Conservation (phyloP, 2,797 vertebrate genomes). For the Percopsis omiscomaycus region DNA sequence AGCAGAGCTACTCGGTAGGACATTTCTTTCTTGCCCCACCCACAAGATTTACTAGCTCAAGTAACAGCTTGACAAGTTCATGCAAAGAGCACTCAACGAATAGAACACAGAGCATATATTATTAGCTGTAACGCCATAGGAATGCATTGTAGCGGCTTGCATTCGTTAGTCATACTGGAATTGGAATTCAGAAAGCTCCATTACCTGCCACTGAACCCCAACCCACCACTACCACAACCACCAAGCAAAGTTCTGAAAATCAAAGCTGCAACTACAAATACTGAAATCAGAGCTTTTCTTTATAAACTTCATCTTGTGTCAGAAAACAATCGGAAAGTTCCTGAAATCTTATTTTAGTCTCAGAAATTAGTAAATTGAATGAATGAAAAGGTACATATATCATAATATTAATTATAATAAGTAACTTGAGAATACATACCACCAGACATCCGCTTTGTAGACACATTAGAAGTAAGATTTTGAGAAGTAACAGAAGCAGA, state of each 20-base stretch:
- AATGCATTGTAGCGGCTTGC: slow-evolving; percentile 64
- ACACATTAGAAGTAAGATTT: too few relatives aligned
- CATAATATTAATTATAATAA: too few relatives aligned
- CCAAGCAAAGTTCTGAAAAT: background rate
- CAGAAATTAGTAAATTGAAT: too few relatives aligned
- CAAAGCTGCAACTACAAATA: background rate
- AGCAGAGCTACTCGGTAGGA: slow-evolving; percentile 53
- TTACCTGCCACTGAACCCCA: background rate
- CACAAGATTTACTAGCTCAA: slow-evolving; percentile 57
- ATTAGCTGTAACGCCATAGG: slow-evolving; percentile 66
- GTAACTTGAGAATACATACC: too few relatives aligned
- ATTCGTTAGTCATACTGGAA: slow-evolving; percentile 53
- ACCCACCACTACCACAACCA: background rate
- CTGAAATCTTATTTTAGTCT: too few relatives aligned
- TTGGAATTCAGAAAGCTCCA: slow-evolving; percentile 34
- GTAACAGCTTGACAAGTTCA: slow-evolving; percentile 71
- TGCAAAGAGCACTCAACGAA: slow-evolving; percentile 60
- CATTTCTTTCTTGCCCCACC: slow-evolving; percentile 56
- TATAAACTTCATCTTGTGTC: too few relatives aligned
- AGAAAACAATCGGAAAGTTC: too few relatives aligned
- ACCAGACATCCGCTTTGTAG: too few relatives aligned
- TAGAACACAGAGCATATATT: slow-evolving; percentile 57
- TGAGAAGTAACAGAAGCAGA: too few relatives aligned
- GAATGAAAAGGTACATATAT: too few relatives aligned
- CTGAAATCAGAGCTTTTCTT: too few relatives aligned